Conservation (phyloP, 2,113 vertebrate genomes). For the Pygoscelis antarcticus region DNA sequence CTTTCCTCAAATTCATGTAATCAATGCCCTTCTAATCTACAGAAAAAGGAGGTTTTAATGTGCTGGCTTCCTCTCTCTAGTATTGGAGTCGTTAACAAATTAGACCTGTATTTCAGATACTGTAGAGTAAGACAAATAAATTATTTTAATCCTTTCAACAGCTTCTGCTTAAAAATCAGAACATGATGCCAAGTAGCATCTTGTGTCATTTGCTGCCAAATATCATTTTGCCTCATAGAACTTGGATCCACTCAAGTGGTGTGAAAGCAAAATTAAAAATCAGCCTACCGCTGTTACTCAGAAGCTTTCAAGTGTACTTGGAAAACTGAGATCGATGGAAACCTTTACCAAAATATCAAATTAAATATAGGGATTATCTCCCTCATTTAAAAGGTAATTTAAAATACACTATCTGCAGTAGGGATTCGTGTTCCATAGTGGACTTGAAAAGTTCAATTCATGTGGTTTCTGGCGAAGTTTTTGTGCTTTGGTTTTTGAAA, state of each 20-base stretch:
- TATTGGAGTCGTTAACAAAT: not conserved
- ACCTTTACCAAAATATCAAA: constrained; percentile 15
- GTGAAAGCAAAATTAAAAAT: constrained; percentile 49
- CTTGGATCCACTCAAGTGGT: constrained; percentile 20
- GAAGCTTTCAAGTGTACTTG: constrained; percentile 7
- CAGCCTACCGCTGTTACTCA: constrained; percentile 10
- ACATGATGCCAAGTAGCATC: not conserved
- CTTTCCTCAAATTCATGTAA: not conserved
- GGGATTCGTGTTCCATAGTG: not conserved
- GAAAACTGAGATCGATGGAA: constrained; percentile 21
- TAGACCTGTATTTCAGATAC: not conserved
- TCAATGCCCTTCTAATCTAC: not conserved
- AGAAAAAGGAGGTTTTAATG: not conserved
- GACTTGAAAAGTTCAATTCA: not conserved
- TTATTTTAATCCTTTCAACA: not conserved
- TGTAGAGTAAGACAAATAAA: not conserved
- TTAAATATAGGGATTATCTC: constrained; percentile 31
- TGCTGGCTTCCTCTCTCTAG: not conserved
- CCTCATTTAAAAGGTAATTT: not conserved
- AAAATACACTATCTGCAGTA: not conserved
- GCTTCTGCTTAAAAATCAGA: constrained; percentile 24
- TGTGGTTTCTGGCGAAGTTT: not conserved
- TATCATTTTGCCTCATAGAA: constrained; percentile 22
- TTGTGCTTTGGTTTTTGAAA: not conserved
- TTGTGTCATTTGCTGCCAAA: constrained; percentile 28